Evolutionary conservation across 1,140 invertebrate genomes (phyloP).

Genomic region (Steinernema feltiae): DNA sequence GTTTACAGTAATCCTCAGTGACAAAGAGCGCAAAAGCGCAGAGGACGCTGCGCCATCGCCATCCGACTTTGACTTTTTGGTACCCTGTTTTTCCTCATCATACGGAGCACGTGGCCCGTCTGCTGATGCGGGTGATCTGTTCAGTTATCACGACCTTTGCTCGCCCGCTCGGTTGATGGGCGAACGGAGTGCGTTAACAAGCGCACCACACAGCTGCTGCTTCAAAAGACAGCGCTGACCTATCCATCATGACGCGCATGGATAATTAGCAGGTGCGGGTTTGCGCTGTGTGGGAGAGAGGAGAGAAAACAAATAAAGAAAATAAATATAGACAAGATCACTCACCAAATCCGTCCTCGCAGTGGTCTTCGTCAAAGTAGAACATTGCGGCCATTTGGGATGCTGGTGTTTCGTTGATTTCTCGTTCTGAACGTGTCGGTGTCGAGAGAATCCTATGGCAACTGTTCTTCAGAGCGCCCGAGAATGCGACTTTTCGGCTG

Average conservation of each 20-base stretch:
- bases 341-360: not conserved
- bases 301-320: not conserved
- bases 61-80: not conserved
- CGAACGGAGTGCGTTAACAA: too few species aligned
- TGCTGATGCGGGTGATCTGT: too few species aligned
- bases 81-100: not conserved
- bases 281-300: not conserved
- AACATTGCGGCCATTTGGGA: slow-evolving; percentile 3
- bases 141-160: not conserved
- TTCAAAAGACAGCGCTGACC: not conserved
- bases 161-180: not conserved
- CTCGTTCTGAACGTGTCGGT: not conserved
- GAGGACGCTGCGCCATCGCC: too few species aligned
- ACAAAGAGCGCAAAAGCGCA: too few species aligned
- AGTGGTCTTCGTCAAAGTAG: slow-evolving; percentile 2
- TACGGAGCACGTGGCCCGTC: too few species aligned
- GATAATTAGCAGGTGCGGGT: slow-evolving; percentile 6
- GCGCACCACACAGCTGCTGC: not conserved
- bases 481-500: not conserved
- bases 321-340: not conserved
- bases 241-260: not conserved
- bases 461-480: slow-evolving; percentile 3
- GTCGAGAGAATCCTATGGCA: not conserved
- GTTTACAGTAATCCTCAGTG: too few species aligned
- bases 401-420: not conserved